These are phyloP conservation scores for Psittacus erithacus DNA, from an alignment of 2,113 vertebrate genomes.

Conservation along the genomic window DNA sequence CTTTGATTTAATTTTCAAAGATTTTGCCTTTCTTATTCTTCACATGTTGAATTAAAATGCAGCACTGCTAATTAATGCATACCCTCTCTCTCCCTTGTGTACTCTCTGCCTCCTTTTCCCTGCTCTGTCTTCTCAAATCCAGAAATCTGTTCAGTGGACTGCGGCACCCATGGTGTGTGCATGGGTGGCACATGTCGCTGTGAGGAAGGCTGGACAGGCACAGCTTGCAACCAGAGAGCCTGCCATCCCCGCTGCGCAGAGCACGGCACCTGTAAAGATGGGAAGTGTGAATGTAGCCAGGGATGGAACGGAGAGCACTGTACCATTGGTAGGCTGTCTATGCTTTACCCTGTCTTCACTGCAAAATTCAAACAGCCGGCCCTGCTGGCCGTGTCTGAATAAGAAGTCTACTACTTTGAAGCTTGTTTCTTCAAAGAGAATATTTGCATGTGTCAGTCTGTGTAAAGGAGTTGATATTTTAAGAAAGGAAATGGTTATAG, in stretches of 20 bases:
- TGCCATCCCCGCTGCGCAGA: constrained; percentile 95
- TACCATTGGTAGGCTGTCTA: constrained; percentile 89
- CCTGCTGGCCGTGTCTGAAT: rapidly evolving
- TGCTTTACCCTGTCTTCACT: not conserved
- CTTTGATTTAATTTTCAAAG: not conserved
- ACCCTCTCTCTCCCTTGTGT: not conserved
- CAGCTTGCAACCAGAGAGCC: constrained; percentile 89
- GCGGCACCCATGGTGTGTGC: constrained; percentile 90
- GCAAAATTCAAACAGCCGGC: not conserved
- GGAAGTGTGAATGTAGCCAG: constrained; percentile 96
- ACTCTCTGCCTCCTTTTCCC: not conserved
- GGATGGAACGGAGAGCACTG: constrained; percentile 99
- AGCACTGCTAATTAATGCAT: rapidly evolving
- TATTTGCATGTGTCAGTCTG: not conserved
- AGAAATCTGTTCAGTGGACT: constrained; percentile 93
- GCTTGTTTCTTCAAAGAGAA: not conserved
- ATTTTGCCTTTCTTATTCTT: not conserved
- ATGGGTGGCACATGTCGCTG: constrained; percentile 91
- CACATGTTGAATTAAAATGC: not conserved
- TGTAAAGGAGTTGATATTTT: not conserved
- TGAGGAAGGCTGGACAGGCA: constrained; percentile 93
- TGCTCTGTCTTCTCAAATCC: not conserved
- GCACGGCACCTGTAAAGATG: constrained; percentile 93
- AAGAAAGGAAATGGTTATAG: not conserved
- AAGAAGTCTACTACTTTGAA: not conserved